Percentiles rank a stretch among this genome's conserved stretches.
Evolutionary conservation across 1,140 invertebrate species (phyloP).

Genomic region (Tachypleus tridentatus): DNA sequence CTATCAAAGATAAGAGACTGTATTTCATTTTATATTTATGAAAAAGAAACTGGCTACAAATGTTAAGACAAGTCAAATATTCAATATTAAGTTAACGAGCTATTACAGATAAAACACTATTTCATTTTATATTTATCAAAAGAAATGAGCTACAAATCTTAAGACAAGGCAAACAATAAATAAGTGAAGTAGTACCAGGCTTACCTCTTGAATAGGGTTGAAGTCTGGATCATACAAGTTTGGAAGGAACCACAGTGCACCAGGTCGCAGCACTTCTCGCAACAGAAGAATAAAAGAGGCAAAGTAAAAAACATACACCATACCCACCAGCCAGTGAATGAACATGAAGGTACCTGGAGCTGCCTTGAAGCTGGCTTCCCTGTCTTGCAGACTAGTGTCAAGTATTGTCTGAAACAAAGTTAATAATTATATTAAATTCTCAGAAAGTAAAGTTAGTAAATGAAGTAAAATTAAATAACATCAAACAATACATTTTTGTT

Average conservation of each 20-base stretch:
- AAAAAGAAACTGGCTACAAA: no score
- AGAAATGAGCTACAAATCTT: not conserved
- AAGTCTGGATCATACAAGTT: conserved; percentile 99
- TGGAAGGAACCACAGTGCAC: conserved; percentile 90
- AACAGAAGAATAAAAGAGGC: conserved; percentile 91
- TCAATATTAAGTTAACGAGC: not conserved
- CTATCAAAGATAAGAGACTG: no score
- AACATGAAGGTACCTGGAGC: conserved; percentile 93
- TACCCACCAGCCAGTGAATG: conserved; percentile 97
- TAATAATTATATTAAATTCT: not conserved
- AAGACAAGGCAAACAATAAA: no score
- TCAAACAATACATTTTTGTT: no score
- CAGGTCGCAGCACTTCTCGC: conserved; percentile 85
- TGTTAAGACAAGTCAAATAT: no score
- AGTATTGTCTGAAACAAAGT: conserved; percentile 55
- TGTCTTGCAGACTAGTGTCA: conserved; percentile 63
- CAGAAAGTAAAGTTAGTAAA: no score
- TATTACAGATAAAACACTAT: conserved; percentile 3
- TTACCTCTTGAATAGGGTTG: conserved; percentile 83
- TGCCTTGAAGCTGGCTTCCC: conserved; percentile 75
- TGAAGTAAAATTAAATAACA: no score
- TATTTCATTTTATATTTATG: no score
- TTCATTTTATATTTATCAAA: not conserved
- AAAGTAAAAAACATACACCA: conserved; percentile 99
- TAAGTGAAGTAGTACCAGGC: not conserved